These are phyloP conservation scores for Bubalus kerabau DNA, from an alignment of 2,113 vertebrate species.

Conservation along the genomic window DNA sequence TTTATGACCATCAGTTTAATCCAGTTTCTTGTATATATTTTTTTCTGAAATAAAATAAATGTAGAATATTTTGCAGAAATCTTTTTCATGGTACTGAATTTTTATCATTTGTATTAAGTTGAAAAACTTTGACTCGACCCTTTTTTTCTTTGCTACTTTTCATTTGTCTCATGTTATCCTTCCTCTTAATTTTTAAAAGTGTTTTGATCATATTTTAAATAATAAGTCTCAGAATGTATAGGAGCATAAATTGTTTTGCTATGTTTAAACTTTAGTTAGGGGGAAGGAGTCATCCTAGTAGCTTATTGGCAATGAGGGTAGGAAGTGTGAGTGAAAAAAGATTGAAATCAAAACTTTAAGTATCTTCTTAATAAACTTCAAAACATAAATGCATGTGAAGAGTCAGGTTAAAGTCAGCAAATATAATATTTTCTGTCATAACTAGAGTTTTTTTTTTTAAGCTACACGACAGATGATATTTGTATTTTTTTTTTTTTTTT, in stretches of 20 bases:
- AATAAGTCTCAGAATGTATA: background rate
- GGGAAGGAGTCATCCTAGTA: background rate
- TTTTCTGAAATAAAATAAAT: constrained; percentile 5
- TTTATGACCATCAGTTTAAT: background rate
- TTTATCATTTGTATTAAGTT: background rate
- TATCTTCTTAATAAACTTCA: background rate
- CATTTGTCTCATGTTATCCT: background rate
- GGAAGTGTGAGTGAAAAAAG: background rate
- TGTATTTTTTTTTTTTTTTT: background rate
- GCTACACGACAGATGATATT: background rate
- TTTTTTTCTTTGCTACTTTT: background rate
- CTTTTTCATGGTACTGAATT: background rate
- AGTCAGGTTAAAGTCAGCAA: background rate
- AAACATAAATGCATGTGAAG: background rate
- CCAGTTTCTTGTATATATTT: background rate
- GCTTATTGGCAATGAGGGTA: background rate
- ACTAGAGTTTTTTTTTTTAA: background rate
- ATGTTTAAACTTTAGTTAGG: background rate
- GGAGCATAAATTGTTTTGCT: background rate
- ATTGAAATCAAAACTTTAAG: background rate
- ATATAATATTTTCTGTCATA: background rate
- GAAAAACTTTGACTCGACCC: background rate
- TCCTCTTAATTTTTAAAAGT: background rate
- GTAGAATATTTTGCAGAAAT: background rate
- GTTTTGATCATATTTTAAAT: background rate